These are phyloP conservation scores for Mythimna ferrago DNA, from an alignment of 2,888 invertebrate species.

Conservation along the genomic window DNA sequence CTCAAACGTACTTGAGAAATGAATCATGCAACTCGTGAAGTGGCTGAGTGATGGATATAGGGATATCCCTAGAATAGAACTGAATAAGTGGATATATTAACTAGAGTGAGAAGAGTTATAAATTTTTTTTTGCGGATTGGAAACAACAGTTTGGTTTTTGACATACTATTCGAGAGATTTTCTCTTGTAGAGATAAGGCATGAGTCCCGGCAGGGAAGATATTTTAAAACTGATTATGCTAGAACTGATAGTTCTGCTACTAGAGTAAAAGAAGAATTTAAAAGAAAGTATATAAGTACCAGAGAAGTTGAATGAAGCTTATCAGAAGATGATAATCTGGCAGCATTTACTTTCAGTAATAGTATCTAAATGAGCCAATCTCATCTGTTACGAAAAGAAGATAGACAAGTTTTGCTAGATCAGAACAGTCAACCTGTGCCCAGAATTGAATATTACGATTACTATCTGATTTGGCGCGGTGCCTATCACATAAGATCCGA, in stretches of 20 bases:
- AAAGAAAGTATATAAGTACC: too few relatives aligned
- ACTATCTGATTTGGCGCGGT: slow-evolving; percentile 40
- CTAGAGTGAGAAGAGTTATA: background rate
- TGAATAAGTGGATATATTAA: background rate
- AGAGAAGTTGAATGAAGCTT: too few relatives aligned
- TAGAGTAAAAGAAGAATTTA: too few relatives aligned
- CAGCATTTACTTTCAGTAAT: background rate
- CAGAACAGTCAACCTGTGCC: slow-evolving; percentile 9
- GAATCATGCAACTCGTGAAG: slow-evolving; percentile 48
- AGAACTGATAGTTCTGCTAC: too few relatives aligned
- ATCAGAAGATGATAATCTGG: background rate
- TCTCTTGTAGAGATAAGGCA: too few relatives aligned
- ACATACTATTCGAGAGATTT: background rate
- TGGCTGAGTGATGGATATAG: slow-evolving; percentile 43
- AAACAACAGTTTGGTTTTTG: background rate
- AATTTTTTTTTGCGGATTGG: too few relatives aligned
- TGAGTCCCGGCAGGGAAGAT: too few relatives aligned
- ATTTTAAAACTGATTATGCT: too few relatives aligned
- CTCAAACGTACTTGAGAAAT: slow-evolving; percentile 55
- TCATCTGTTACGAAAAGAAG: background rate
- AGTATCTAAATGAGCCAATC: background rate
- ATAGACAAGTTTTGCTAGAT: background rate
- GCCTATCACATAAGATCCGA: slow-evolving; percentile 34
- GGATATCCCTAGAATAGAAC: slow-evolving; percentile 56
- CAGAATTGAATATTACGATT: slow-evolving; percentile 36